Evolutionary conservation across 2,113 vertebrate species (phyloP).

Genomic region (Barnardius zonarius): DNA sequence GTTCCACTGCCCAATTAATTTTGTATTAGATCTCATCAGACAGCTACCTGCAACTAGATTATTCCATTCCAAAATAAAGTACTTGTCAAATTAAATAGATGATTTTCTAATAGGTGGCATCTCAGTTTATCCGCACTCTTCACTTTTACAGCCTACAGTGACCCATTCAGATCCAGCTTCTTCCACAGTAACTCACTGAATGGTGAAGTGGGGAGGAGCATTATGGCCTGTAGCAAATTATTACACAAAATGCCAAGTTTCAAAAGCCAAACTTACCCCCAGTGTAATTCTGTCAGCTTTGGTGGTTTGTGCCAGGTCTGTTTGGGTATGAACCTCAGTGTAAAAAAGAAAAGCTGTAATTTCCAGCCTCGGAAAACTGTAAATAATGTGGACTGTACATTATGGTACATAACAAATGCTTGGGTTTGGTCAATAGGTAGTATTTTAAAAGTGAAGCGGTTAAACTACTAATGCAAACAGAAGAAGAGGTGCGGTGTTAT

Average conservation of each 20-base stretch:
- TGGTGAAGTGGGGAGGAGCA: neutral
- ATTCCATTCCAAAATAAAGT: neutral
- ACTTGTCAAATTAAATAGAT: neutral
- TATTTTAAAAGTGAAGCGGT: neutral
- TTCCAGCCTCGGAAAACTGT: neutral
- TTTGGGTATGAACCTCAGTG: neutral
- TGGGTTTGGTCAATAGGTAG: neutral
- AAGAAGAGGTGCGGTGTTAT: neutral
- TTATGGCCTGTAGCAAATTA: neutral
- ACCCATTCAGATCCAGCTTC: neutral
- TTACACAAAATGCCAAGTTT: neutral
- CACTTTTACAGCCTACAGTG: neutral
- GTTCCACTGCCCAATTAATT: neutral
- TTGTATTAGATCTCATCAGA: neutral
- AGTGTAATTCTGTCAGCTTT: neutral
- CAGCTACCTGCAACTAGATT: neutral
- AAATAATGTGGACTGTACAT: neutral
- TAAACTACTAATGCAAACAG: neutral
- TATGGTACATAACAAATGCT: neutral
- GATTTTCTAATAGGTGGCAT: neutral
- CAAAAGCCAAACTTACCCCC: neutral
- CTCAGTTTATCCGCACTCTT: neutral
- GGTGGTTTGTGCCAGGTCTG: neutral
- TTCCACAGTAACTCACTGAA: neutral
- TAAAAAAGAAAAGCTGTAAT: neutral